Base-by-base conservation (phyloP, 64 coral and sea anemone genomes). In the Montipora foliosa region DNA sequence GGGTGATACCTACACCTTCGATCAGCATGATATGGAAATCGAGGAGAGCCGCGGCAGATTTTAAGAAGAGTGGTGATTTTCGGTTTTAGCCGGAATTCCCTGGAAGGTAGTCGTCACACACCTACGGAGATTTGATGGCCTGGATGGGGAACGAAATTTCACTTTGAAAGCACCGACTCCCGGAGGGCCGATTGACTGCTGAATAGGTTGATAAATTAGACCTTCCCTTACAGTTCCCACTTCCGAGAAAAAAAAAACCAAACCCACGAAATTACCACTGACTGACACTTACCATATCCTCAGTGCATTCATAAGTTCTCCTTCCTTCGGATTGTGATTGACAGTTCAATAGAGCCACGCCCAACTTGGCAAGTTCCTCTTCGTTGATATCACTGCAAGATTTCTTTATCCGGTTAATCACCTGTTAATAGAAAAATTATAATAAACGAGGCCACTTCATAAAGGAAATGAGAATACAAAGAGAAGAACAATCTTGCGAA, bases 251-350 rank as follows among this genome's bases (percentile, higher is more conserved):
- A 37, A 37, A 37, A 37, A 37, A 2, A 14, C 9, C 61, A 14
- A 64, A 4, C 14, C 8, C 13, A 1, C 1, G 14, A 64, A 0
- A 64, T 16, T 12, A 64, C 61, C 13, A 64, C 10, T 64, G 79
- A 82, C 21, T 64, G 21, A 45, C 79, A 79, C 98, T 93, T 5
- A 99, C 98, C 98, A 99, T 99, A 44, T 96, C 95, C 0, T 96
- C 98, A 2, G 95, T 96, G 20, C 98, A 99, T 11, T 91, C 80
- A 60, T 90, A 99, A 3, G 95, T 92, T 4, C 70, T 62, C 16
- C 98, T 89, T 77, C 94, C 91, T 74, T 99, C 98, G 4, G 98
- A 92, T 74, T 96, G 87, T 49, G 98, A 99, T 85, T 99, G 98
- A 90, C 98, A 99, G 86, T 99, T 99, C 5, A 99, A 70, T 16